Evolutionary conservation across 2,888 invertebrate species (phyloP), one percentile per base, ranked within the genome.

Genomic region (Melanotus villosus): DNA sequence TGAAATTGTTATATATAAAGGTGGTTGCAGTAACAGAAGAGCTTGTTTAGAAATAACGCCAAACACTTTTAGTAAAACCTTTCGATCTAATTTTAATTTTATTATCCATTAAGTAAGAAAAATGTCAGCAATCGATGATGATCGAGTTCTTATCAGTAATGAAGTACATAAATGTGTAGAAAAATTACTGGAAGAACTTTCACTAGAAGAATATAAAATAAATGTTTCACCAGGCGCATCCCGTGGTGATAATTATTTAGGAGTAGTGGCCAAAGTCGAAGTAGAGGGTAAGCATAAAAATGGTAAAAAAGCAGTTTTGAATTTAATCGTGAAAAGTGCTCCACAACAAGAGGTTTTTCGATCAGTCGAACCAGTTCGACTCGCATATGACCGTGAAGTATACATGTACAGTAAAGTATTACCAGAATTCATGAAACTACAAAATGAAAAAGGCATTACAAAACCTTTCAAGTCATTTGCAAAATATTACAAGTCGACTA

Each of bases 231-330:
- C 57, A 0, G 80, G 79, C 3, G 74, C 75, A 9, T 38, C 67
- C 9, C 73, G 70, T 45, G 80, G 80, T 2, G 80, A 80, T 57
- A 81, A 81, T 64, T 79, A 77, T 66, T 62, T 80, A 26, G 80
- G 80, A 4, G 70, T 77, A 7, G 76, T 79, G 26, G 73, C 74
- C 6, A 77, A 75, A 65, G 68, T 70, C 1, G 16, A 9, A 3
- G 65, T 50, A 71, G 1, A 68, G 65, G 74, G 73, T 2, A 63
- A 47, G 34, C 63, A 71, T 26, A 34, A 45, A 30, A 21, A 60
- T 30, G 67, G 68, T 59, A 10, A 74, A 34, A 21, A 68, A 4
- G 64, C 63, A 36, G 64, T 34, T 0, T 19, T 78, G 9, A 69
- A 77, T 19, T 70, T 79, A 54, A 79, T 82, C 1, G 68, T 79